Percentiles rank a stretch among this genome's conserved stretches.
Conservation (phyloP, 1,140 invertebrate genomes). For the Cotesia vestalis region DNA sequence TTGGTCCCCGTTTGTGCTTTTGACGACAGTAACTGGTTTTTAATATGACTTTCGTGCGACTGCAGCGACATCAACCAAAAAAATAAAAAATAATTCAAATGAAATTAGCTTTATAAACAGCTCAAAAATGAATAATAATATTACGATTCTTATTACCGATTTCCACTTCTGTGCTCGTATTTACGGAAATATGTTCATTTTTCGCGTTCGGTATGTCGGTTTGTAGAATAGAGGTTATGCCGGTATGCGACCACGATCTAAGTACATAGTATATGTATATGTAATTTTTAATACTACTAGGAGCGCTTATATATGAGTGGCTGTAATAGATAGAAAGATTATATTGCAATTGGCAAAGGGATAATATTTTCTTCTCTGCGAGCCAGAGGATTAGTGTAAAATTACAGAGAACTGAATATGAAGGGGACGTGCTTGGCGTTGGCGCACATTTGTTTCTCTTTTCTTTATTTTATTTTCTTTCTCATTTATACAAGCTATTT, state of each 20-base stretch:
- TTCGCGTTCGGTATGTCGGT: conserved; percentile 14
- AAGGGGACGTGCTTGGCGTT: conserved; percentile 47
- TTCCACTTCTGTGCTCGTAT: not conserved
- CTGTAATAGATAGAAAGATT: conserved; percentile 59
- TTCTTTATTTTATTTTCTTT: conserved; percentile 1
- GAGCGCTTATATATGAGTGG: conserved; percentile 7
- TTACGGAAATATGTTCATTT: not conserved
- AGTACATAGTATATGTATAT: too few relatives aligned
- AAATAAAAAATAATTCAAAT: too few relatives aligned
- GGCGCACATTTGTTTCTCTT: conserved; percentile 20
- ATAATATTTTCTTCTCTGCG: conserved; percentile 56
- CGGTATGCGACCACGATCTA: too few relatives aligned
- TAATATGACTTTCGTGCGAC: conserved; percentile 12
- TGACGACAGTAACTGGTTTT: conserved; percentile 4
- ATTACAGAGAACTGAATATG: conserved; percentile 53
- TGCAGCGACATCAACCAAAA: not conserved
- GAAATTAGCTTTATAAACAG: too few relatives aligned
- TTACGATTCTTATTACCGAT: not conserved
- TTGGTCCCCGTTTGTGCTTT: not conserved
- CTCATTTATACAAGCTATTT: not conserved
- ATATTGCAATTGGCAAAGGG: conserved; percentile 55
- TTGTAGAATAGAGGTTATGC: not conserved
- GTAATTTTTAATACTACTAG: conserved; percentile 15
- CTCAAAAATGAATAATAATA: too few relatives aligned
- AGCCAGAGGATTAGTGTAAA: conserved; percentile 56